Conservation (phyloP, 2,797 vertebrate genomes). For the Lithobates sylvaticus region DNA sequence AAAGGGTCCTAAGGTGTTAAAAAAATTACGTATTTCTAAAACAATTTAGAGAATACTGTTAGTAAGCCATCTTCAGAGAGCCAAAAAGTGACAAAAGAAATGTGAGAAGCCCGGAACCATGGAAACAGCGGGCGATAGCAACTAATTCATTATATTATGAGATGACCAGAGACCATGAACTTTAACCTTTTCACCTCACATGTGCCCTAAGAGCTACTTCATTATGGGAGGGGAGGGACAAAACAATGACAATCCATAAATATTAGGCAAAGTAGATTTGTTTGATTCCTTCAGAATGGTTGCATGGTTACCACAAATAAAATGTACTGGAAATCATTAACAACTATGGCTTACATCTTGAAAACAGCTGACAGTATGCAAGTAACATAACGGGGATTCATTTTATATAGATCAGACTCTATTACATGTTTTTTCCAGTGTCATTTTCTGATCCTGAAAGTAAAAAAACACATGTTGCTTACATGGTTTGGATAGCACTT, state of each 20-base stretch:
- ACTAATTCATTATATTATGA: neutral
- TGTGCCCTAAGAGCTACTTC: neutral
- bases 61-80: no score
- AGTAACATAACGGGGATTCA: neutral
- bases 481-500: neutral
- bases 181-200: neutral
- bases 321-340: slow-evolving; percentile 21
- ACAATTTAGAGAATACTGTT: no score
- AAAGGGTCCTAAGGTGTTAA: no score
- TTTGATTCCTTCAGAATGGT: neutral
- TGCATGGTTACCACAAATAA: slow-evolving; percentile 43
- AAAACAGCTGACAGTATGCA: slow-evolving; percentile 12
- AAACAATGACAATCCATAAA: neutral
- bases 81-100: no score
- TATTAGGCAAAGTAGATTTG: neutral
- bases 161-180: neutral
- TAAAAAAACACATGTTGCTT: neutral
- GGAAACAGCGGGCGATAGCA: no score
- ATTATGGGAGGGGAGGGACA: neutral
- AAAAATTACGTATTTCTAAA: no score
- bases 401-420: neutral
- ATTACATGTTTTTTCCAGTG: slow-evolving; percentile 18
- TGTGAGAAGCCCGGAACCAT: no score
- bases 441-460: neutral
- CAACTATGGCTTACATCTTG: slow-evolving; percentile 34